Evolutionary conservation across 37 sponge, comb jelly and placozoan genomes (phyloP), one percentile per base, ranked within the genome.

Genomic region (Beroe forskalii): DNA sequence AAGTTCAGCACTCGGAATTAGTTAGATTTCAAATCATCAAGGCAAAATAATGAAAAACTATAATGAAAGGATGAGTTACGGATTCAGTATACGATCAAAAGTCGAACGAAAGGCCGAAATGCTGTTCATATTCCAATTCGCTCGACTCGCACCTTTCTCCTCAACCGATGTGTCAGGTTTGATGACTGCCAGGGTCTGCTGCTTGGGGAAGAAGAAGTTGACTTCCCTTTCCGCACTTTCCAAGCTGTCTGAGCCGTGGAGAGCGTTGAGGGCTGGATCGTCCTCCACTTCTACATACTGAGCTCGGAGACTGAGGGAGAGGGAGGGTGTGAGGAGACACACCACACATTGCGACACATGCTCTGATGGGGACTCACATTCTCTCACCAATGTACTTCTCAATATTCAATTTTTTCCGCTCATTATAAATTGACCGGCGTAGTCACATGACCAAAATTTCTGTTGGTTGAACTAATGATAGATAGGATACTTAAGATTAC

Each of bases 161-260:
- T 44, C 86, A 1, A 30, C 40, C 63, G 94, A 67, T 22, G 95
- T 93, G 86, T 90, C 90, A 12, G 99, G 99, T 91, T 99, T 99
- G 62, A 99, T 94, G 64, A 99, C 94, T 41, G 96, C 99, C 48
- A 99, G 61, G 0, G 99, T 96, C 72, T 96, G 92, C 64, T 99
- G 95, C 36, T 75, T 43, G 8, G 99, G 99, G 93, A 99, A 99
- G 94, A 99, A 96, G 92, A 76, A 94, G 67, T 94, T 62, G n/a
- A 99, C 38, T 33, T 99, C 99, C 64, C 80, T 62, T 12, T 62
- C 90, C 0, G 95, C 96, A 25, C 92, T 93, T 30, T 93, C 93
- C 40, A 44, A 40, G 40, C 37, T 62, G 43, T 89, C 90, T 32
- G 97, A 93, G 12, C 99, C 96, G 92, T 98, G 97, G 3, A 98